phyloP scores from a whole-genome alignment of 2,797 vertebrate genomes.

The Hozukius guyotensis region DNA sequence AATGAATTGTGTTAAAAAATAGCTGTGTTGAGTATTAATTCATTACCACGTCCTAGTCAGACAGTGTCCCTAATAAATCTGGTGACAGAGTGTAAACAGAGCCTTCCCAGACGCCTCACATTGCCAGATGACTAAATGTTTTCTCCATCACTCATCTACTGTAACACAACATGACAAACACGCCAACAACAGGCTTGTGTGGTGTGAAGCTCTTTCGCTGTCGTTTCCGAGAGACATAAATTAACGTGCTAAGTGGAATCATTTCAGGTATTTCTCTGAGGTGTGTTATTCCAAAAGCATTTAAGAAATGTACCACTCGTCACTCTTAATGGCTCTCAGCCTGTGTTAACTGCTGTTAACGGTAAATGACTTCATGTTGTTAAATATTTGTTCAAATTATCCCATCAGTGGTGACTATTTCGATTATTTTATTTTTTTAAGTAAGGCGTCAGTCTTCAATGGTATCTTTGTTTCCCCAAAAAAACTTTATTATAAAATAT shows the following conservation, averaged over 20 bases:
- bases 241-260: conserved; percentile 28
- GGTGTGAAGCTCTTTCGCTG: conserved; percentile 22
- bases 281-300: conserved; percentile 49
- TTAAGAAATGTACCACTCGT: conserved; percentile 27
- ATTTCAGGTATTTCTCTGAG: conserved; percentile 48
- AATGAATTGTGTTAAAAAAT: neutral
- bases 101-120: conserved; percentile 42
- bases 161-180: conserved; percentile 47
- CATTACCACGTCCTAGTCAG: conserved; percentile 9
- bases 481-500: conserved; percentile 39
- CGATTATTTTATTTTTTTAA: neutral
- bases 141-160: conserved; percentile 48
- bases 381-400: conserved; percentile 46
- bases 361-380: conserved; percentile 27
- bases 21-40: conserved; percentile 22
- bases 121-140: conserved; percentile 60
- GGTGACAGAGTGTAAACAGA: conserved; percentile 61
- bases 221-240: conserved; percentile 15
- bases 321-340: neutral
- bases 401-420: neutral
- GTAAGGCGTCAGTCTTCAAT: neutral
- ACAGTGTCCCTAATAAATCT: conserved; percentile 22
- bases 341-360: neutral
- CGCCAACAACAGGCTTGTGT: conserved; percentile 1
- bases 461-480: conserved; percentile 8